Percentiles rank a stretch among this genome's conserved stretches.
phyloP scores from a whole-genome alignment of 2,797 vertebrate genomes.

The Molossus alvarezi region DNA sequence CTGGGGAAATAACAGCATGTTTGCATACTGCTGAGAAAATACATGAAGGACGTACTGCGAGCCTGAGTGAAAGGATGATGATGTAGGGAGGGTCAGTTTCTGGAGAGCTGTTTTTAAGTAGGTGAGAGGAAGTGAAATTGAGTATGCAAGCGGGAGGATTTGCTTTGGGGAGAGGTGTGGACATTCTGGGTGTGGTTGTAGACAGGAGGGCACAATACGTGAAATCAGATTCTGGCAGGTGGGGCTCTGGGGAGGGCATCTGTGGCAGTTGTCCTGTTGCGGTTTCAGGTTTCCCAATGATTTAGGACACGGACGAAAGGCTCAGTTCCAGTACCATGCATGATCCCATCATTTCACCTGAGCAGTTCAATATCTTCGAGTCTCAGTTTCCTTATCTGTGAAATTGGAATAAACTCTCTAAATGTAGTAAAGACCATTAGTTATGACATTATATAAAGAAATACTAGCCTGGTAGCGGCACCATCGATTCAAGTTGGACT shows the following conservation, averaged over 20 bases:
- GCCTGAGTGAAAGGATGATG: background rate
- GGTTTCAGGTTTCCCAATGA: background rate
- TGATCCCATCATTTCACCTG: background rate
- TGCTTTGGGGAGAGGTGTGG: background rate
- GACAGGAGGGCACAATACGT: background rate
- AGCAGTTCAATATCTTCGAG: background rate
- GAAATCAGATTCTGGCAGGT: background rate
- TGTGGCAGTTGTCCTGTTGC: background rate
- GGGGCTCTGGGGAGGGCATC: background rate
- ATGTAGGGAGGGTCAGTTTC: background rate
- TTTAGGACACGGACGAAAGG: background rate
- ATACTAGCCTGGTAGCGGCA: background rate
- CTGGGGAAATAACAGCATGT: background rate
- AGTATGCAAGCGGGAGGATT: background rate
- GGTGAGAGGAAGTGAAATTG: background rate
- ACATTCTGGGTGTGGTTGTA: background rate
- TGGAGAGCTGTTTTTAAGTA: background rate
- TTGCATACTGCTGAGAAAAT: background rate
- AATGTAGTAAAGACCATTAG: background rate
- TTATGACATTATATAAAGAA: background rate
- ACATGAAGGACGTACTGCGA: background rate
- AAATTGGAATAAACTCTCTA: conserved; percentile 36
- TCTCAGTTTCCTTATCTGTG: conserved; percentile 30
- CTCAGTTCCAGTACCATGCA: background rate
- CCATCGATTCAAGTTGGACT: background rate